Evolutionary conservation across 2,113 vertebrate genomes (phyloP).

Genomic region (Strigops habroptila): DNA sequence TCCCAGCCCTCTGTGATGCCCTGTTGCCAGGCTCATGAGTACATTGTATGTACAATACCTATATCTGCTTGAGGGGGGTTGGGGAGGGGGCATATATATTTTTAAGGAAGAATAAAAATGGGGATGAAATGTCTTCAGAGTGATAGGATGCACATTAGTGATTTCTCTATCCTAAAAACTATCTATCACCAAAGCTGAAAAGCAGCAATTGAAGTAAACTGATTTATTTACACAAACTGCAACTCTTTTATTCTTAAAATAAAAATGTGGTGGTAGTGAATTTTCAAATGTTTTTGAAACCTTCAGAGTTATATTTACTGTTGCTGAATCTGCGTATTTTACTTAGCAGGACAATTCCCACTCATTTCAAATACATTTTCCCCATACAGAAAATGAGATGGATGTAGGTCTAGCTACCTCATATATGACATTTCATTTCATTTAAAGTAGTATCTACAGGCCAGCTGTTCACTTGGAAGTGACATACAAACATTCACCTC

Average conservation of each 20-base stretch:
- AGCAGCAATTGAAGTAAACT: neutral
- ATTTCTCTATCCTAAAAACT: neutral
- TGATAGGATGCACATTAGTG: accelerated
- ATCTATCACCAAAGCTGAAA: neutral
- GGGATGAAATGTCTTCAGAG: neutral
- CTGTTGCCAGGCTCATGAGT: neutral
- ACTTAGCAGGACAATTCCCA: neutral
- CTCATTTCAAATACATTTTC: neutral
- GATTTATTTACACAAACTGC: neutral
- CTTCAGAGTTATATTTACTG: neutral
- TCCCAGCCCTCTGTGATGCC: neutral
- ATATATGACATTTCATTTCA: neutral
- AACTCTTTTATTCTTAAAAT: neutral
- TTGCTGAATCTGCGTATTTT: neutral
- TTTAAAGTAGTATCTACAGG: neutral
- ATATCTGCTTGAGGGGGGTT: accelerated
- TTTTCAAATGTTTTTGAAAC: neutral
- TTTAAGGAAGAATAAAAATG: neutral
- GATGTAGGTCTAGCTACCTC: neutral
- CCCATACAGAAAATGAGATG: neutral
- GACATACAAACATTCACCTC: neutral
- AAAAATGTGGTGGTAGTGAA: neutral
- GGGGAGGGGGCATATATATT: neutral
- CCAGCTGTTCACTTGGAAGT: neutral
- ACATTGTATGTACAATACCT: neutral